phyloP scores from a whole-genome alignment of 2,797 vertebrate species.

The Euthynnus affinis region DNA sequence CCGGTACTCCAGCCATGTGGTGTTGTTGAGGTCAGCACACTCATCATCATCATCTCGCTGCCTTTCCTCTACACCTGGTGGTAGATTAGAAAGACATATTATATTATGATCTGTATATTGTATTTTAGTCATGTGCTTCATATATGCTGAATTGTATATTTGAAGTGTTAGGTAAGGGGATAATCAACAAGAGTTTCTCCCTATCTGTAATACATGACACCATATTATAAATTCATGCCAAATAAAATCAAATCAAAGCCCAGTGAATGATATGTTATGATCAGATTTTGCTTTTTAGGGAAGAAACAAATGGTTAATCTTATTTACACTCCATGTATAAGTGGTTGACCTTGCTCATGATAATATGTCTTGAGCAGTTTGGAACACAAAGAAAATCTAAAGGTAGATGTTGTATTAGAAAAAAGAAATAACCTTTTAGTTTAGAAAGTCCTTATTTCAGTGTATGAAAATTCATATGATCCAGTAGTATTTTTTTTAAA shows the following conservation, averaged over 20 bases:
- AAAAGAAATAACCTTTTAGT: neutral
- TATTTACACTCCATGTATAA: neutral
- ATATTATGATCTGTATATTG: neutral
- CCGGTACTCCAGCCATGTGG: slow-evolving; percentile 78
- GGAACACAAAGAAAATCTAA: neutral
- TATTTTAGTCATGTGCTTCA: neutral
- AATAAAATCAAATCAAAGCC: neutral
- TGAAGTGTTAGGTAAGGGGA: neutral
- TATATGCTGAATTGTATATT: neutral
- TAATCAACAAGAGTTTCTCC: neutral
- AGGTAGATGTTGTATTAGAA: too few relatives aligned
- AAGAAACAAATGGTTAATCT: neutral
- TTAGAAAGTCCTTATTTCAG: neutral
- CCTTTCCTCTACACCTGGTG: slow-evolving; percentile 67
- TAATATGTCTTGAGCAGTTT: neutral
- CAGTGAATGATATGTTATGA: neutral
- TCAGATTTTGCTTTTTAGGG: neutral
- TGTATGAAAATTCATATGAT: neutral
- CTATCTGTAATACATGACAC: neutral
- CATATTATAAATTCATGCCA: neutral
- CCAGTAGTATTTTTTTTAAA: neutral
- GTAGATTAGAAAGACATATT: neutral
- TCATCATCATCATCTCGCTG: slow-evolving; percentile 33
- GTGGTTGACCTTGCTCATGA: neutral
- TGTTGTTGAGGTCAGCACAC: slow-evolving; percentile 90